These are phyloP conservation scores for Thelaira solivaga DNA, from an alignment of 2,888 invertebrate species.

Conservation along the genomic window DNA sequence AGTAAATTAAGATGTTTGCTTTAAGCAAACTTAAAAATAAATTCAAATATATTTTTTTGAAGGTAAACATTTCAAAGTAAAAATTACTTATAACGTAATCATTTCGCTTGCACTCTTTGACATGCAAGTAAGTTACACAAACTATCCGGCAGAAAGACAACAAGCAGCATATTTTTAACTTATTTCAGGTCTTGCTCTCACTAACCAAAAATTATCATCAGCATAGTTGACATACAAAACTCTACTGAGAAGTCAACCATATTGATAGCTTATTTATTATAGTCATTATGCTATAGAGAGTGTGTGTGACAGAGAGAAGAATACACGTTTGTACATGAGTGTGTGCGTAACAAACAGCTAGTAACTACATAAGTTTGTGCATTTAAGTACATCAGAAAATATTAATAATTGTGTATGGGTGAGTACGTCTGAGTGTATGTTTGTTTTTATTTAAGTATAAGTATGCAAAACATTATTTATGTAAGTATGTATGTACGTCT, in stretches of 20 bases:
- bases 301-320: no score
- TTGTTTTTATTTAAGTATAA: neutral
- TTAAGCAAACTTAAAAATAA: no score
- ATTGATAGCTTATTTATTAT: slow-evolving; percentile 57
- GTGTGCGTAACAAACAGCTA: neutral
- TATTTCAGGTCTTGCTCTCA: neutral
- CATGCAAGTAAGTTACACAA: neutral
- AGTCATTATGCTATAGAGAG: slow-evolving; percentile 53
- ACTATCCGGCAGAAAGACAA: neutral
- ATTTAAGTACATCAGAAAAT: neutral
- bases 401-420: slow-evolving; percentile 20
- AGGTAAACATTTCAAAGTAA: no score
- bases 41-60: no score
- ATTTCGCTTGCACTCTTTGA: neutral
- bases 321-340: no score
- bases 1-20: no score
- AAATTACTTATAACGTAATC: neutral
- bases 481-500: neutral
- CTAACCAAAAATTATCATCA: slow-evolving; percentile 15
- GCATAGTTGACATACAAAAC: slow-evolving; percentile 27
- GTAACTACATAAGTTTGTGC: neutral
- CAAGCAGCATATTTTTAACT: slow-evolving; percentile 17
- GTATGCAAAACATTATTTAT: slow-evolving; percentile 3
- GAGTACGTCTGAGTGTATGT: no score
- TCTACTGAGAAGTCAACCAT: slow-evolving; percentile 17